phyloP scores from a whole-genome alignment of 2,888 invertebrate species.

The Callyntrura guangdongensis region DNA sequence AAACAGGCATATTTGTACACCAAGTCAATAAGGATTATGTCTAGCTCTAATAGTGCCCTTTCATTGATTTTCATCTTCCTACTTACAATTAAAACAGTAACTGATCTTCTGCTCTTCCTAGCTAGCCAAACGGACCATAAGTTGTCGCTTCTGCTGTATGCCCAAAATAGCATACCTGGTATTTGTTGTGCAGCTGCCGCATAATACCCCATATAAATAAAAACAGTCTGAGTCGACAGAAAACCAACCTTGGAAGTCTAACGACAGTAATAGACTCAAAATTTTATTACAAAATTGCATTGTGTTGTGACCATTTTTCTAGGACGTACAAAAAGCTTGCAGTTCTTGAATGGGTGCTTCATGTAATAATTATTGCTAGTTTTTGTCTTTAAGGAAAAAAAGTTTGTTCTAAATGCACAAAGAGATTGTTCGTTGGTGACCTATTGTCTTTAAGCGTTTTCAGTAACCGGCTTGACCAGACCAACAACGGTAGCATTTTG shows the following conservation, averaged over 20 bases:
- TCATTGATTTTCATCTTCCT: constrained; percentile 75
- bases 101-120: background rate
- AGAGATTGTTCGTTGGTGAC: constrained; percentile 42
- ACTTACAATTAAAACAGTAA: background rate
- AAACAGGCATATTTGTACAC: constrained; percentile 4
- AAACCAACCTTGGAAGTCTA: too few species aligned
- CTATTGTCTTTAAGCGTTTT: constrained; percentile 63
- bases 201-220: too few species aligned
- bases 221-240: too few species aligned
- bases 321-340: background rate
- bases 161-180: too few species aligned
- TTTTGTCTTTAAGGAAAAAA: constrained; percentile 53
- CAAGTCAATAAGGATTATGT: background rate
- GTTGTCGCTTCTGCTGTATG: too few species aligned
- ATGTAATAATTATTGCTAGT: constrained; percentile 67
- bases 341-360: constrained; percentile 33
- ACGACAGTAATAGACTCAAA: background rate
- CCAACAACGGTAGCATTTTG: constrained; percentile 53
- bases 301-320: background rate
- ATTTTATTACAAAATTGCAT: constrained; percentile 28
- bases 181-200: too few species aligned
- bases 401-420: background rate
- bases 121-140: too few species aligned
- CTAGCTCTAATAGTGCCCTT: constrained; percentile 35
- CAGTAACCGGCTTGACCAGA: constrained; percentile 75